These are phyloP conservation scores for Amblyornis subalaris DNA, from an alignment of 2,113 vertebrate genomes.

Conservation along the genomic window DNA sequence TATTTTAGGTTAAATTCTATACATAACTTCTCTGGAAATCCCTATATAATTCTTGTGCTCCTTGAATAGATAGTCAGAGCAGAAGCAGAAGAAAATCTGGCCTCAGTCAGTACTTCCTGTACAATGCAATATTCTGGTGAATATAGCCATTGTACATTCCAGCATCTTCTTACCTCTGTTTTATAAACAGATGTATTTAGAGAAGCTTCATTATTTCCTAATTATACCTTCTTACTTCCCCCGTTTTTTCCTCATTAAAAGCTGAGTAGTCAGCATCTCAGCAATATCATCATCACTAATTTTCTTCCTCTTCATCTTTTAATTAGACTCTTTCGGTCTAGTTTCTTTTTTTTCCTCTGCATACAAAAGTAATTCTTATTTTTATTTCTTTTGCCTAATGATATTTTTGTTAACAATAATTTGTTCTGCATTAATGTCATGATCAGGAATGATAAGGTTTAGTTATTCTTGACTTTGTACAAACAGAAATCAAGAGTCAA, in stretches of 20 bases:
- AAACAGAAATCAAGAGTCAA: neutral
- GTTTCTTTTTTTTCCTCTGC: neutral
- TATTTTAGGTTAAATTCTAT: neutral
- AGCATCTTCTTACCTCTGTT: neutral
- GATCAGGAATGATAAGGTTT: neutral
- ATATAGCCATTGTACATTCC: neutral
- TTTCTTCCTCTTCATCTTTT: slow-evolving; percentile 31
- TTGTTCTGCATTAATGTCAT: neutral
- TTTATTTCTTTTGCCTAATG: neutral
- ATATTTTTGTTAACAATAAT: neutral
- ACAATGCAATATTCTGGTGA: neutral
- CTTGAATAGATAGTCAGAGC: neutral
- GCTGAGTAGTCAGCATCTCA: slow-evolving; percentile 6
- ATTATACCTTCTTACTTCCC: neutral
- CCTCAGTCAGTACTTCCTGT: neutral
- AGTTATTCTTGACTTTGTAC: neutral
- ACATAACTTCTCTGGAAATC: neutral
- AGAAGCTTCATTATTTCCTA: slow-evolving; percentile 30
- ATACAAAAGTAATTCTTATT: neutral
- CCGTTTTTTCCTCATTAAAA: slow-evolving; percentile 6
- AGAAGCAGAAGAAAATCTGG: neutral
- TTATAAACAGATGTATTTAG: slow-evolving; percentile 28
- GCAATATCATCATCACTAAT: slow-evolving; percentile 22
- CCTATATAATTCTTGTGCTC: neutral
- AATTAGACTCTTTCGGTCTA: neutral